A percentile compares a stretch with the other conserved stretches of the same genome.
Conservation (phyloP, 1,140 invertebrate genomes). For the Neotoxoptera formosana region DNA sequence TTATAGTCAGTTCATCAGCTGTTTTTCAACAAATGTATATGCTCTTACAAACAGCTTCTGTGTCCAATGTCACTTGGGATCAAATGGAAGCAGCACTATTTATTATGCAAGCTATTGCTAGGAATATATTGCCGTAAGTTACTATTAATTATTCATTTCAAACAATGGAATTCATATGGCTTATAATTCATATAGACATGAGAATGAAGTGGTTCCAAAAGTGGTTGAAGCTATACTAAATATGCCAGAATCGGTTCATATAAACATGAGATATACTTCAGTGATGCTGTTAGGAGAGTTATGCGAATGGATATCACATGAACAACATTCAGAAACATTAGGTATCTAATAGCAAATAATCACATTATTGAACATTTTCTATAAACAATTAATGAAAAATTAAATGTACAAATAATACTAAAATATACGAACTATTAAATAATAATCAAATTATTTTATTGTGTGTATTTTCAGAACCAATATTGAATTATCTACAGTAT, state of each 20-base stretch:
- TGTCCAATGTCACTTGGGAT: conserved; percentile 80
- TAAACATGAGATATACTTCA: conserved; percentile 88
- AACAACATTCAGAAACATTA: conserved; percentile 81
- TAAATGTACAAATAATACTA: neutral
- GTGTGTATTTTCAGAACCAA: conserved; percentile 69
- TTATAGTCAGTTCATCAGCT: conserved; percentile 91
- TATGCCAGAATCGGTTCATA: conserved; percentile 83
- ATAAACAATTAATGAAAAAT: neutral
- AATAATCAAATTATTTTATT: conserved; percentile 23
- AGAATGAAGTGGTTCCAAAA: conserved; percentile 90
- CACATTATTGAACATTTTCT: neutral
- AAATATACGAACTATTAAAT: neutral
- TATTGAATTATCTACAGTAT: conserved; percentile 79
- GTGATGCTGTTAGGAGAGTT: conserved; percentile 90
- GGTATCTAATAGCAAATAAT: conserved; percentile 65
- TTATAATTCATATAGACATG: conserved; percentile 72
- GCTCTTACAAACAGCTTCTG: conserved; percentile 70
- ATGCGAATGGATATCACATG: conserved; percentile 86
- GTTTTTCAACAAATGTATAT: conserved; percentile 93
- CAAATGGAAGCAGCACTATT: conserved; percentile 93
- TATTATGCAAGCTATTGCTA: conserved; percentile 94
- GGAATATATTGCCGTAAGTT: conserved; percentile 94
- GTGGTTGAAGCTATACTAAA: conserved; percentile 90
- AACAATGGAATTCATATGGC: neutral
- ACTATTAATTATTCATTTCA: neutral